phyloP scores from a whole-genome alignment of 92 coral and sea anemone genomes.

The Siderastrea siderea region DNA sequence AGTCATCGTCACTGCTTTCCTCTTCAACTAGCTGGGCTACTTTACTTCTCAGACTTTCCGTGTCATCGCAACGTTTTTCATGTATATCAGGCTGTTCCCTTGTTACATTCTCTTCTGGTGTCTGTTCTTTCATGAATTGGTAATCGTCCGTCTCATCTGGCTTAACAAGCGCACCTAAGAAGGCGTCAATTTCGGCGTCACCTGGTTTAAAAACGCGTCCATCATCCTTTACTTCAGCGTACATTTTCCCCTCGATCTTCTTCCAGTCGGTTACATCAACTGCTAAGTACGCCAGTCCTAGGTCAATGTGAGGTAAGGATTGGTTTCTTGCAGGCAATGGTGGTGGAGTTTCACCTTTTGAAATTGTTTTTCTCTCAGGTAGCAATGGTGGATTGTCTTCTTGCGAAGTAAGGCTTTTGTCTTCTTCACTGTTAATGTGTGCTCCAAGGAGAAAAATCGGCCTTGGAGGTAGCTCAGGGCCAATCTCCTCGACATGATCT shows the following conservation, averaged over 20 bases:
- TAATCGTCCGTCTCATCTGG: not conserved
- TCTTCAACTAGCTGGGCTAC: not conserved
- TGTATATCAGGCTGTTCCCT: not conserved
- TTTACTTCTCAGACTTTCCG: no score
- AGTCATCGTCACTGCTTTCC: conserved; percentile 10
- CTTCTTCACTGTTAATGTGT: not conserved
- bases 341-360: not conserved
- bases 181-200: not conserved
- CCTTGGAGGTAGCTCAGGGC: conserved; percentile 25
- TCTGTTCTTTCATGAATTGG: not conserved
- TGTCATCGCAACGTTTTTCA: not conserved
- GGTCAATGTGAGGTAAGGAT: no score
- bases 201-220: conserved; percentile 5
- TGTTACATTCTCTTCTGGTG: not conserved
- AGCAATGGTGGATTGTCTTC: conserved; percentile 2
- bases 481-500: not conserved
- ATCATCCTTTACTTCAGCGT: conserved; percentile 18
- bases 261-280: conserved; percentile 24
- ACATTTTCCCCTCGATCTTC: not conserved
- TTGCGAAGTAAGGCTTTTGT: not conserved
- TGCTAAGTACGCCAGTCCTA: conserved; percentile 12
- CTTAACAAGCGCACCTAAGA: not conserved
- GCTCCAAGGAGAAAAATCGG: not conserved
- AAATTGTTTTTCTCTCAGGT: not conserved
- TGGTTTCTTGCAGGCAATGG: conserved; percentile 14